A percentile compares a stretch with the other conserved stretches of the same genome.
These are phyloP conservation scores for Linnaemya tessellans DNA, from an alignment of 2,888 invertebrate species.

Conservation along the genomic window DNA sequence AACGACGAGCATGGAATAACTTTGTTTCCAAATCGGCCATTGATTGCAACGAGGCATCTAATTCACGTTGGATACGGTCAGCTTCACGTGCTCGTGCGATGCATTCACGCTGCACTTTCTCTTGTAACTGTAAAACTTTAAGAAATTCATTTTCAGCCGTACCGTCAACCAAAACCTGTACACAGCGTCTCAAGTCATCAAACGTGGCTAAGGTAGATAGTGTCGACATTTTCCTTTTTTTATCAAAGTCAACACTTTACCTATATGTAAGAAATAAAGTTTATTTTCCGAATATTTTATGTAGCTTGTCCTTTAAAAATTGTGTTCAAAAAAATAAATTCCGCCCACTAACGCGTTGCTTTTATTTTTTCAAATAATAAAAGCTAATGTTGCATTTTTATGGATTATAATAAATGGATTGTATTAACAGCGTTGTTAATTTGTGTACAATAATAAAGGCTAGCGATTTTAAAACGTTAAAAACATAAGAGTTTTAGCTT, in stretches of 20 bases:
- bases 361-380: constrained; percentile 27
- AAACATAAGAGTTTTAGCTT: too few species aligned
- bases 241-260: background rate
- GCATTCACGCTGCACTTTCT: constrained; percentile 89
- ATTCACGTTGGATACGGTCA: constrained; percentile 87
- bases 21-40: constrained; percentile 91
- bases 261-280: background rate
- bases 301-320: constrained; percentile 35
- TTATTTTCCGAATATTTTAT: background rate
- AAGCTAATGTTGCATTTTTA: constrained; percentile 25
- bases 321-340: constrained; percentile 39
- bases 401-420: background rate
- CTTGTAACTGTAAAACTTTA: constrained; percentile 89
- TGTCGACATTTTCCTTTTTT: constrained; percentile 76
- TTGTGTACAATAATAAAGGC: background rate
- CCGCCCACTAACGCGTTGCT: constrained; percentile 48
- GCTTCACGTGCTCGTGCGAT: constrained; percentile 88
- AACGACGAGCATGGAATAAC: constrained; percentile 90
- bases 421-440: background rate
- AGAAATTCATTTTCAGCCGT: constrained; percentile 90
- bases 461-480: background rate
- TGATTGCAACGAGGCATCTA: constrained; percentile 89
- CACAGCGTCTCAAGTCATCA: constrained; percentile 89
- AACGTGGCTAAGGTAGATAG: constrained; percentile 88
- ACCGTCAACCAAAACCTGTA: constrained; percentile 87